Evolutionary conservation across 2,797 vertebrate genomes (phyloP), one percentile per base, ranked within the genome.

Genomic region (Chanos chanos): DNA sequence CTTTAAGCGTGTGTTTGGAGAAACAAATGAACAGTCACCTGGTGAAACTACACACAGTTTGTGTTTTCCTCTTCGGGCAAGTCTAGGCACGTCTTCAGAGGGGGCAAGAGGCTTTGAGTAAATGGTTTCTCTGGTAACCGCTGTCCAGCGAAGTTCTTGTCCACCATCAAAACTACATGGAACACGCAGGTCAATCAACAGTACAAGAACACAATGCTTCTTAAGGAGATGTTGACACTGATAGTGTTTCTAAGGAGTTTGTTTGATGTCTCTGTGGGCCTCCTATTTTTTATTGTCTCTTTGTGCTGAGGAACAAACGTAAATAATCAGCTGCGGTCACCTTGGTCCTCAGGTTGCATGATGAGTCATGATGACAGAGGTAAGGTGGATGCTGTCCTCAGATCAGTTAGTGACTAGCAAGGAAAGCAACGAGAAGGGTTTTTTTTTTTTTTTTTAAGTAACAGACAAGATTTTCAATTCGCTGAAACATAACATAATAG

Each of bases 111-210:
- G 3, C 33, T 30, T 47, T 61, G 18, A 61, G 39, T 13, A 43
- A 68, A 40, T 49, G 27, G 68, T 64, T 45, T 63, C 67, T 73
- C 33, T 53, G 61, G 71, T 52, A 69, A 73, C 71, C 19, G n/a
- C 8, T 31, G 49, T 36, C 40, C 52, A 49, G 40, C 45, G 49
- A 53, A 51, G 22, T 34, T 47, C 58, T 68, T 66, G 68, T 71
- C 37, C 49, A 51, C 45, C 44, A 49, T 36, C 19, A 50, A 22
- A 64, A 47, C 19, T 27, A 16, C n/a, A 15, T 8, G 15, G 31
- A 51, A 33, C 25, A 7, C 51, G 33, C n/a, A 49, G 27, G n/a
- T 71, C 36, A 54, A 47, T 54, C 67, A 67, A 70, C 71, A 30
- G 41, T 2, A 41, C n/a, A n/a, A n/a, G n/a, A 70, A 61, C 58